Percentiles rank a stretch among this genome's conserved stretches.
Evolutionary conservation across 1,140 invertebrate genomes (phyloP).

Genomic region (Ooceraea biroi): DNA sequence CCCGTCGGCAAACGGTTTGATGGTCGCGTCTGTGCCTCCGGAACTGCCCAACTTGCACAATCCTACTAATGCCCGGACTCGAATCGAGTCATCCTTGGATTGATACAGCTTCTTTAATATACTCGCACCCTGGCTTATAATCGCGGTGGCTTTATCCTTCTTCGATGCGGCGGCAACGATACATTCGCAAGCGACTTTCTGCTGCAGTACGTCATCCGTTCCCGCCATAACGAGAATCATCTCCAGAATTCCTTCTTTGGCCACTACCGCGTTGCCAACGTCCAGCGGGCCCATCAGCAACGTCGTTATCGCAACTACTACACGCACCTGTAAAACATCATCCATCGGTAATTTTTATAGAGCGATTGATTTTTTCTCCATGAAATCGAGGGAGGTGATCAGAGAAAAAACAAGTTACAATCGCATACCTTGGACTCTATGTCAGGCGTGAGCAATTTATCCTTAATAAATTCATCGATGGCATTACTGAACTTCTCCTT

Average conservation of each 20-base stretch:
- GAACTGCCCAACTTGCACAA: conserved; percentile 98
- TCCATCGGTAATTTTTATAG: neutral
- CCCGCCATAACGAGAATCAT: conserved; percentile 99
- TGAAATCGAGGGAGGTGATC: neutral
- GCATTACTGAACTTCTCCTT: conserved; percentile 92
- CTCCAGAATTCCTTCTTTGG: conserved; percentile 96
- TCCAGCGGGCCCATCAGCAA: conserved; percentile 96
- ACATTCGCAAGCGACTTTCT: conserved; percentile 98
- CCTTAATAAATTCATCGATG: conserved; percentile 95
- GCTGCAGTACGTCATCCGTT: conserved; percentile 93
- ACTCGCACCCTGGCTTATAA: conserved; percentile 96
- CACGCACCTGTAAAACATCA: conserved; percentile 86
- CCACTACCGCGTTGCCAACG: conserved; percentile 96
- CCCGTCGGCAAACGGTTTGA: conserved; percentile 97
- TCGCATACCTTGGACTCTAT: conserved; percentile 94
- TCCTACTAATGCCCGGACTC: conserved; percentile 96
- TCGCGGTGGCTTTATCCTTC: conserved; percentile 97
- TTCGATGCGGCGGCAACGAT: conserved; percentile 98
- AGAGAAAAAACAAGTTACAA: neutral
- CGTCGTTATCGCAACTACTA: conserved; percentile 95
- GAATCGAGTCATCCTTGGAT: conserved; percentile 96
- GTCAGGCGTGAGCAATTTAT: conserved; percentile 94
- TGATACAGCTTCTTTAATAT: conserved; percentile 98
- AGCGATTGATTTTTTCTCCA: neutral
- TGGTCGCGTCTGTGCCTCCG: conserved; percentile 98